Evolutionary conservation across 2,888 invertebrate genomes (phyloP), one percentile per base, ranked within the genome.

Genomic region (Tuberolachnus salignus): DNA sequence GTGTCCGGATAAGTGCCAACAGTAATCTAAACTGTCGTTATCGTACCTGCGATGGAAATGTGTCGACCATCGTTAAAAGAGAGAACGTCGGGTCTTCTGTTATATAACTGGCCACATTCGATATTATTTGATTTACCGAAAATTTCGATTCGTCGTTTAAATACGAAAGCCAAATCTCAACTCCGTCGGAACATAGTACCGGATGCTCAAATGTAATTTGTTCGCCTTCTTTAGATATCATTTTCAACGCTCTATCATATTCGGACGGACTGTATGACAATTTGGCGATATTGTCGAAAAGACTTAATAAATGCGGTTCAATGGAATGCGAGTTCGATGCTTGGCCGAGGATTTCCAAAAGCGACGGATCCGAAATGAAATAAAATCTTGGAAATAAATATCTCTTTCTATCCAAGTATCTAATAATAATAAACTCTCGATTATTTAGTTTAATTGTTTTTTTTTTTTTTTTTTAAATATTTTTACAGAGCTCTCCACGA

Each of bases 221-320:
- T 87, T 98, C 98, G 14, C 95, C 94, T 86, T 98, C 98, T 0
- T 94, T 94, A 0, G 97, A 98, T 51, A 94, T 89, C 66, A 97
- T 92, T 0, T 95, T 93, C 82, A 93, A 90, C 89, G 98, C 97
- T 85, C 94, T 94, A 84, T 98, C 97, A 85, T 98, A 97, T 85
- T 97, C 95, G 81, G 94, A 93, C 84, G 97, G 97, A 84, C 97
- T 96, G 86, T 98, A 98, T 84, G 93, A 93, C 0, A 98, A 96
- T 84, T 92, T 94, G 83, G 92, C 89, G 1, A 94, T 97, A 84
- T 98, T 98, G 85, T 98, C 98, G 86, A 98, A 98, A 83, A 98
- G 97, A 0, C 95, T 96, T 1, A 98, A 86, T 44, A 98, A 87
- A 86, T 98, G 98, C 84, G 95, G 94, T 86, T 98, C 97, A 84